Evolutionary conservation across 2,888 invertebrate species (phyloP).

Genomic region (Noctua janthina): DNA sequence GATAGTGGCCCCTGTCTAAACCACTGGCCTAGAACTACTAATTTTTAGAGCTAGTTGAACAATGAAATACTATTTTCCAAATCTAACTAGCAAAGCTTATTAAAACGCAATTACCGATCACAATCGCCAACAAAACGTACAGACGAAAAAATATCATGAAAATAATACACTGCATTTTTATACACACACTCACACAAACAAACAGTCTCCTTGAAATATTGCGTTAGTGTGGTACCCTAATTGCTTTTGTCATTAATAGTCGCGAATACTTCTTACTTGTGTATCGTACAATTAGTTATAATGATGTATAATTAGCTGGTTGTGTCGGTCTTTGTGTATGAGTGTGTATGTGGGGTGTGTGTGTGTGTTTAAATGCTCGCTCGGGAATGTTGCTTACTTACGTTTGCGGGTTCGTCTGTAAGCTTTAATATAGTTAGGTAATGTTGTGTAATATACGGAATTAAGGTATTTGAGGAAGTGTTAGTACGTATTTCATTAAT

Average conservation of each 20-base stretch:
- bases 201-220: slow-evolving; percentile 64
- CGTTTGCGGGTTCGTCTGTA: slow-evolving; percentile 54
- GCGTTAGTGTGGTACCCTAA: slow-evolving; percentile 85
- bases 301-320: slow-evolving; percentile 88
- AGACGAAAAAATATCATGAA: slow-evolving; percentile 52
- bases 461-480: slow-evolving; percentile 22
- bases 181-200: slow-evolving; percentile 34
- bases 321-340: slow-evolving; percentile 69
- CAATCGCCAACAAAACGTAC: slow-evolving; percentile 42
- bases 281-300: slow-evolving; percentile 89
- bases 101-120: slow-evolving; percentile 59
- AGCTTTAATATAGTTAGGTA: slow-evolving; percentile 52
- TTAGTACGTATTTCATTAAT: slow-evolving; percentile 7
- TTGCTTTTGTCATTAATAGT: slow-evolving; percentile 90
- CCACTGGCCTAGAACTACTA: neutral
- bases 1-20: neutral
- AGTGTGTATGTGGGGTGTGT: slow-evolving; percentile 21
- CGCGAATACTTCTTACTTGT: slow-evolving; percentile 89
- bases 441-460: slow-evolving; percentile 47
- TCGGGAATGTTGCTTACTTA: slow-evolving; percentile 62
- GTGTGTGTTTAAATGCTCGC: slow-evolving; percentile 46
- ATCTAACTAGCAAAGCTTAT: slow-evolving; percentile 24
- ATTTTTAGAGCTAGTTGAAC: neutral
- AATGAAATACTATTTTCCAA: slow-evolving; percentile 8
- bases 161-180: slow-evolving; percentile 55